A percentile compares a stretch with the other conserved stretches of the same genome.
These are phyloP conservation scores for Rhabdophis nuchalis DNA, from an alignment of 2,797 vertebrate genomes.

Conservation along the genomic window DNA sequence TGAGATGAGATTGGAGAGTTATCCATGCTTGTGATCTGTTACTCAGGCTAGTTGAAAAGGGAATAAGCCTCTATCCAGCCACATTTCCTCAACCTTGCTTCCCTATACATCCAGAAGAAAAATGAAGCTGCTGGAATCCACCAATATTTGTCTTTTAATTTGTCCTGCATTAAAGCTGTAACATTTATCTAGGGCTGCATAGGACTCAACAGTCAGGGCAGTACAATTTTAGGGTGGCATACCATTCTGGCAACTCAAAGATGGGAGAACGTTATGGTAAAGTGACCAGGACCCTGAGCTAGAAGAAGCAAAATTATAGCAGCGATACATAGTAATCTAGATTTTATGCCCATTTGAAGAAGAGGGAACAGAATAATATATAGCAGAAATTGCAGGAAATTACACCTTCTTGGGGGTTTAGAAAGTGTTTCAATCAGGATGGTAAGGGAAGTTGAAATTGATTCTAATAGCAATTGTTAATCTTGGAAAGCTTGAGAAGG, in stretches of 20 bases:
- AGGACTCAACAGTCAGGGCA: not conserved
- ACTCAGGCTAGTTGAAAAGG: not conserved
- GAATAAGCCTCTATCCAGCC: not conserved
- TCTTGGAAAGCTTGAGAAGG: not conserved
- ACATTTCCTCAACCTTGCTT: not conserved
- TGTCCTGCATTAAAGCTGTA: not conserved
- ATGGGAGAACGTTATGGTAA: not conserved
- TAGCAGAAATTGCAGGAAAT: not conserved
- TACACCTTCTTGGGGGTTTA: not conserved
- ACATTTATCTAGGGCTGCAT: not conserved
- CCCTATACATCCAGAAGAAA: not conserved
- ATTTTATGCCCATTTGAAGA: not conserved
- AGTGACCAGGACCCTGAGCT: not conserved
- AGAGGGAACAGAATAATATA: not conserved
- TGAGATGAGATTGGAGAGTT: not conserved
- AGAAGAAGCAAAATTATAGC: not conserved
- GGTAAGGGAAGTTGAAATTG: not conserved
- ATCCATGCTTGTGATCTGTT: not conserved
- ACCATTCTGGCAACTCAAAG: not conserved
- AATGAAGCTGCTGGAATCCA: not conserved
- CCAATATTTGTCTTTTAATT: not conserved
- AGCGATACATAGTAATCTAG: not conserved
- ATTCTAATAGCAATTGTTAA: not conserved
- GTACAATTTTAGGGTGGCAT: not conserved
- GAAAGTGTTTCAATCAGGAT: not conserved